Evolutionary conservation across 2,888 invertebrate species (phyloP).

Genomic region (Cantharis rufa): DNA sequence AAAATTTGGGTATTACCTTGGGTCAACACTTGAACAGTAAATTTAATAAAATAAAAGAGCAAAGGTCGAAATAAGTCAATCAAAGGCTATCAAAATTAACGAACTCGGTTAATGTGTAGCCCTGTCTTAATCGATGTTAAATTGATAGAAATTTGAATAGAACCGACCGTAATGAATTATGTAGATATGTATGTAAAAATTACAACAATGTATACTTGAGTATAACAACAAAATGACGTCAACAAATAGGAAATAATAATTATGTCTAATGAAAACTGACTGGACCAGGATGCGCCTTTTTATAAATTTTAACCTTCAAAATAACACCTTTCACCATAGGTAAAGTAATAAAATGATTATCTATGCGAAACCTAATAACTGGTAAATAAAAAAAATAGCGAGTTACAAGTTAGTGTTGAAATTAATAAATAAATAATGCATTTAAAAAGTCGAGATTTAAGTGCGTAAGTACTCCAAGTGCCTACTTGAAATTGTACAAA

Average conservation of each 20-base stretch:
- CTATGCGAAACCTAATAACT: not conserved
- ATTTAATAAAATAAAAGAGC: not conserved
- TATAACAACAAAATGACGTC: conserved; percentile 24
- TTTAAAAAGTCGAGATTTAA: not conserved
- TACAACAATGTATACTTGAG: conserved; percentile 7
- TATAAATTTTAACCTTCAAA: conserved; percentile 47
- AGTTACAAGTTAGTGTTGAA: not conserved
- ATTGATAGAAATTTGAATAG: not conserved
- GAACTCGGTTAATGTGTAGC: not conserved
- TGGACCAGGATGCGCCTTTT: conserved; percentile 48
- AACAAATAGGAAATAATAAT: conserved; percentile 24
- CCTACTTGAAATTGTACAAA: conserved; percentile 31
- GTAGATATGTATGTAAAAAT: not conserved
- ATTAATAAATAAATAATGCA: not conserved
- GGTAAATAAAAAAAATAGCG: not conserved
- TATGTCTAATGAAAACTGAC: conserved; percentile 16
- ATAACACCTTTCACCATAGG: conserved; percentile 41
- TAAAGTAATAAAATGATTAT: not conserved
- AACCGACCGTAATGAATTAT: not conserved
- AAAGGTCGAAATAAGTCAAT: not conserved
- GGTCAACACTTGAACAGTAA: not conserved
- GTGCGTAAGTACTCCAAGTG: not conserved
- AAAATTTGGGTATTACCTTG: not conserved
- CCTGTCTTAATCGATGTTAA: not conserved
- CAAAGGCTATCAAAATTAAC: not conserved